phyloP scores from a whole-genome alignment of 2,797 vertebrate species.

The Xiphorhynchus erythropygius region DNA sequence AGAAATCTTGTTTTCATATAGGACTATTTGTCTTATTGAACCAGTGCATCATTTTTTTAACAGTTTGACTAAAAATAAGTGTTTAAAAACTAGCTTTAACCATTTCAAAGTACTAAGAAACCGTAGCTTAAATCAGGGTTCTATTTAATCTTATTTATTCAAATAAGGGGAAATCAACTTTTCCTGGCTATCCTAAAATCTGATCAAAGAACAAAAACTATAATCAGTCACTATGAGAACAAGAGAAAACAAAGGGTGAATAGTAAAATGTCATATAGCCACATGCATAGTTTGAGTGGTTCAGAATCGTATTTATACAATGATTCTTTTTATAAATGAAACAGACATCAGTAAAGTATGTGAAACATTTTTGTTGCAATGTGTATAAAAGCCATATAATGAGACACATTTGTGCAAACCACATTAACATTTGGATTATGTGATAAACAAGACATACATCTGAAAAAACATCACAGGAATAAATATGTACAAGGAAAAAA shows the following conservation, averaged over 20 bases:
- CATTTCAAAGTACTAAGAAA: neutral
- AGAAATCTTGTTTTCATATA: neutral
- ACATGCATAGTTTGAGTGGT: neutral
- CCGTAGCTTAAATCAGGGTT: neutral
- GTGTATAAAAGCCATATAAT: neutral
- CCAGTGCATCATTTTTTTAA: neutral
- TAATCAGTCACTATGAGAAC: neutral
- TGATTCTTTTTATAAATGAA: neutral
- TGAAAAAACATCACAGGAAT: neutral
- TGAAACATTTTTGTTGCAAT: neutral
- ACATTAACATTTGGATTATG: neutral
- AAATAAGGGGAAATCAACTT: neutral
- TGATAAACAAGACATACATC: neutral
- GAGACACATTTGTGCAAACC: neutral
- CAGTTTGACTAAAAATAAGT: neutral
- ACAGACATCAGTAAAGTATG: neutral
- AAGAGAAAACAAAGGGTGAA: neutral
- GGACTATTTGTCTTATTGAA: neutral
- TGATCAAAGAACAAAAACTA: neutral
- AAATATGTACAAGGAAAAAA: neutral
- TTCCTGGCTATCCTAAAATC: neutral
- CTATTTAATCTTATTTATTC: neutral
- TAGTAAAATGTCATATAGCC: neutral
- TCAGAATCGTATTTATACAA: neutral
- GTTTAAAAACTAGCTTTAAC: neutral